A percentile compares a stretch with the other conserved stretches of the same genome.
Evolutionary conservation across 2,113 vertebrate species (phyloP).

Genomic region (Prunella himalayana): DNA sequence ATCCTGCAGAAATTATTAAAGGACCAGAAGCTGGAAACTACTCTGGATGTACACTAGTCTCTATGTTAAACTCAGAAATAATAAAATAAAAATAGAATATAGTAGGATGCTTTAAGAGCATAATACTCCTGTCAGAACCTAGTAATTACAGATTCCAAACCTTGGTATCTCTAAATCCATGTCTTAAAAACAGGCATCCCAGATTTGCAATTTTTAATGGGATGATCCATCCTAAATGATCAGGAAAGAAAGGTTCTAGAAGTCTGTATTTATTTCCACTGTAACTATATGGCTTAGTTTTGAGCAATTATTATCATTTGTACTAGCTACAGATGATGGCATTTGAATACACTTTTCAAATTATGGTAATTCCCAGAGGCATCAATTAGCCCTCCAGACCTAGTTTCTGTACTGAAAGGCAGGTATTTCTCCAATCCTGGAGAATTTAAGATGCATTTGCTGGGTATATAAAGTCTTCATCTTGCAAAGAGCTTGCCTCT

Average conservation of each 20-base stretch:
- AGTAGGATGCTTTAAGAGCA: neutral
- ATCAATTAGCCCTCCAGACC: neutral
- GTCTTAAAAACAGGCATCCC: neutral
- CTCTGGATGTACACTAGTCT: neutral
- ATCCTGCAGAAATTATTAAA: neutral
- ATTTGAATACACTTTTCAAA: neutral
- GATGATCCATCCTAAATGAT: neutral
- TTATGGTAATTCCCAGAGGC: neutral
- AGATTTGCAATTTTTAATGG: neutral
- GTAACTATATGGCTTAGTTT: neutral
- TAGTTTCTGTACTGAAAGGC: neutral
- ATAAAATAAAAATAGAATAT: neutral
- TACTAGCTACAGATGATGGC: neutral
- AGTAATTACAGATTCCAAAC: neutral
- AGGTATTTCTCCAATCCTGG: neutral
- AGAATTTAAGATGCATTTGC: neutral
- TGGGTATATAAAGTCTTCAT: neutral
- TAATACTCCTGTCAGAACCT: neutral
- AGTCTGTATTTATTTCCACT: neutral
- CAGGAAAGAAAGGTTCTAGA: neutral
- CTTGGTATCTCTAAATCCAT: neutral
- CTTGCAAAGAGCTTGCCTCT: neutral
- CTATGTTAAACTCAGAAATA: neutral
- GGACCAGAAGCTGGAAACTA: neutral
- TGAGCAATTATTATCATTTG: neutral